Conservation (phyloP, 2,113 vertebrate genomes). For the Odontophorus gujanensis region DNA sequence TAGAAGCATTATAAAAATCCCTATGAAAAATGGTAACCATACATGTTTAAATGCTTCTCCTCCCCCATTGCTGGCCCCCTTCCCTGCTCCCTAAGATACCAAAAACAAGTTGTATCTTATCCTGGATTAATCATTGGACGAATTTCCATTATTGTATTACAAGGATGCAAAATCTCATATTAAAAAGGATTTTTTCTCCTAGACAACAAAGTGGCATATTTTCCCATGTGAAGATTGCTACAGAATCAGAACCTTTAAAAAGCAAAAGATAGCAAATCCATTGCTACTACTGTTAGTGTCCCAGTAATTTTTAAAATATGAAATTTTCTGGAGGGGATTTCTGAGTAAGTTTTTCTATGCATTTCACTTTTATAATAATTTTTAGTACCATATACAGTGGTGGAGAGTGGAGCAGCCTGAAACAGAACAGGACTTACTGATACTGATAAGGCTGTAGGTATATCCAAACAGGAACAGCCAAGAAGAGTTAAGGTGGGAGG, state of each 20-base stretch:
- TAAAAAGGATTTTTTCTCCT: background rate
- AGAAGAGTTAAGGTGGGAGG: background rate
- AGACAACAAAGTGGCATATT: background rate
- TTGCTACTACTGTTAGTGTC: background rate
- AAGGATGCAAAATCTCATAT: background rate
- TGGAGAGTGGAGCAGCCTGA: background rate
- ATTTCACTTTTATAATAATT: background rate
- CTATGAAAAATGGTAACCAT: constrained; percentile 15
- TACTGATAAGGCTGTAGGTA: background rate
- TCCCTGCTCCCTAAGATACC: background rate
- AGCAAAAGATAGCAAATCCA: background rate
- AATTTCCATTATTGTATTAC: background rate
- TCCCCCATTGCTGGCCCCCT: background rate
- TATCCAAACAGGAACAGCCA: rapidly evolving
- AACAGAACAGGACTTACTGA: background rate
- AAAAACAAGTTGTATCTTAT: background rate
- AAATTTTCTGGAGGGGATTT: background rate
- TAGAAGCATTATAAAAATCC: constrained; percentile 39
- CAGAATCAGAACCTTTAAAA: background rate
- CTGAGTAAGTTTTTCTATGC: background rate
- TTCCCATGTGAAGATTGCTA: background rate
- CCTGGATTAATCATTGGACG: background rate
- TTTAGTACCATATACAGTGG: background rate
- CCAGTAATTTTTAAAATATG: background rate
- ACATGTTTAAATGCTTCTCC: constrained; percentile 37